Conservation (phyloP, 2,797 vertebrate species). For the Hoplostethus atlanticus region DNA sequence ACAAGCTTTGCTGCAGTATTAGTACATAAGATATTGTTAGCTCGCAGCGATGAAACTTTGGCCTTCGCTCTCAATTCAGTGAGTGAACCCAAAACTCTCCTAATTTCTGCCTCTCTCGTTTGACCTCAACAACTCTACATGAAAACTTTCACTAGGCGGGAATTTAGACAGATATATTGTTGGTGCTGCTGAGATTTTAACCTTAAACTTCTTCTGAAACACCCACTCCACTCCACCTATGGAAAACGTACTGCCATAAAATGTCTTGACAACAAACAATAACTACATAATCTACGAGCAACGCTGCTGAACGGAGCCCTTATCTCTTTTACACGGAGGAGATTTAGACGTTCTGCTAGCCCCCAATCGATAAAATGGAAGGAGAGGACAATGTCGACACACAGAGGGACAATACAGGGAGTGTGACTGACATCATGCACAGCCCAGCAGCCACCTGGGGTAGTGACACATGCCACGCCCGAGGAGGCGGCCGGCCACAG, state of each 20-base stretch:
- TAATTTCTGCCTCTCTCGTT: background rate
- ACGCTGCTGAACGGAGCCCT: background rate
- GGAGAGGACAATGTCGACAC: constrained; percentile 55
- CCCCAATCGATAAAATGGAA: constrained; percentile 34
- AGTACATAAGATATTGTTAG: constrained; percentile 58
- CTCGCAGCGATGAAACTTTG: constrained; percentile 62
- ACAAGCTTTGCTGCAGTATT: constrained; percentile 53
- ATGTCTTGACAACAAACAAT: background rate
- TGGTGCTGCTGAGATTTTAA: background rate
- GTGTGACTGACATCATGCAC: constrained; percentile 84
- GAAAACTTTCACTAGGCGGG: too few species aligned
- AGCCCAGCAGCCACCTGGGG: constrained; percentile 78
- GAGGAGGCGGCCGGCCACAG: constrained; percentile 72
- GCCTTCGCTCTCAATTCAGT: constrained; percentile 25
- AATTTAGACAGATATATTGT: background rate
- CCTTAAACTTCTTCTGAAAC: background rate
- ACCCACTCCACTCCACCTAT: background rate
- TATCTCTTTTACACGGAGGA: background rate
- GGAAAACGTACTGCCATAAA: background rate
- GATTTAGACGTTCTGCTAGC: background rate
- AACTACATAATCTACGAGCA: background rate
- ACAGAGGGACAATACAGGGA: constrained; percentile 63
- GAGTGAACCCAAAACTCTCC: background rate
- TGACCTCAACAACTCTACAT: background rate
- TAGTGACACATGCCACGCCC: constrained; percentile 84